Evolutionary conservation across 2,113 vertebrate genomes (phyloP).

Genomic region (Galeopterus variegatus): DNA sequence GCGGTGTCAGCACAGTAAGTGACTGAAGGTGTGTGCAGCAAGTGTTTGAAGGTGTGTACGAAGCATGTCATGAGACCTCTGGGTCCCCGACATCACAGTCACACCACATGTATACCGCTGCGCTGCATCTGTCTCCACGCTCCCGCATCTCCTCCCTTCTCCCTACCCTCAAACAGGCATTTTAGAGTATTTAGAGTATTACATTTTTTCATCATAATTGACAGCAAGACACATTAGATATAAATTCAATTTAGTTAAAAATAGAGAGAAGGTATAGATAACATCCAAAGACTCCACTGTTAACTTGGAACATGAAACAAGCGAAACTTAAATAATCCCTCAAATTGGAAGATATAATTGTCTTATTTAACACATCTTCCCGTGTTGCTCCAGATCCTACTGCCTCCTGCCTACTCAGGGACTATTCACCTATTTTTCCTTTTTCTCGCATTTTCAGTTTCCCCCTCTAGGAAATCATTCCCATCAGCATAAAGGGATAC

Average conservation of each 20-base stretch:
- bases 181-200: neutral
- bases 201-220: neutral
- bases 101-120: neutral
- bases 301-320: neutral
- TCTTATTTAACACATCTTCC: neutral
- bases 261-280: neutral
- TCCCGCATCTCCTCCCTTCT: neutral
- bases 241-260: constrained; percentile 22
- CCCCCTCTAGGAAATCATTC: neutral
- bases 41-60: neutral
- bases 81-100: neutral
- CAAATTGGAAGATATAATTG: neutral
- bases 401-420: neutral
- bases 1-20: too few species aligned
- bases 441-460: neutral
- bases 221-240: neutral
- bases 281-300: neutral
- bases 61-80: neutral
- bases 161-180: neutral
- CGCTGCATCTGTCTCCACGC: neutral
- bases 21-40: neutral
- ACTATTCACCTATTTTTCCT: neutral
- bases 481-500: neutral
- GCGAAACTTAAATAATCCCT: neutral
- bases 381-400: neutral